Percentiles rank a stretch among this genome's conserved stretches.
Evolutionary conservation across 2,888 invertebrate species (phyloP).

Genomic region (Thereva unica): DNA sequence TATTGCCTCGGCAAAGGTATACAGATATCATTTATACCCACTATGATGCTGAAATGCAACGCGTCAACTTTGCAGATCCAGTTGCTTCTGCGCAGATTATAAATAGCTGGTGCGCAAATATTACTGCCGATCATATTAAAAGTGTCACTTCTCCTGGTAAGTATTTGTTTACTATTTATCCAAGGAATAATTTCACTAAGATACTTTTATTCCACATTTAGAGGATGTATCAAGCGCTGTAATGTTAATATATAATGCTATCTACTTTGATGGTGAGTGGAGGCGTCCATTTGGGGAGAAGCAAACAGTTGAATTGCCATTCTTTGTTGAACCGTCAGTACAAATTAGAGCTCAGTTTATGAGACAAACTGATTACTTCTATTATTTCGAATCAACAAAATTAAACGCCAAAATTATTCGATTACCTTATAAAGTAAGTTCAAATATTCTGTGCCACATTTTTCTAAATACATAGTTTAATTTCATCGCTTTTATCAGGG

Average conservation of each 20-base stretch:
- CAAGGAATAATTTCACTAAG: background rate
- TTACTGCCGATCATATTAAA: slow-evolving; percentile 75
- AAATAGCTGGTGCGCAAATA: slow-evolving; percentile 78
- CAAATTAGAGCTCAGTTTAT: slow-evolving; percentile 67
- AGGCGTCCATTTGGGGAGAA: slow-evolving; percentile 68
- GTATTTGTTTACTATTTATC: background rate
- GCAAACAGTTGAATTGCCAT: slow-evolving; percentile 63
- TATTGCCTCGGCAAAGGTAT: slow-evolving; percentile 65
- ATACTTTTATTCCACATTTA: slow-evolving; percentile 46
- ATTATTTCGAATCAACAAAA: slow-evolving; percentile 65
- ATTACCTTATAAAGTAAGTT: slow-evolving; percentile 69
- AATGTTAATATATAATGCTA: slow-evolving; percentile 72
- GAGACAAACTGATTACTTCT: slow-evolving; percentile 70
- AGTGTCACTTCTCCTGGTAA: slow-evolving; percentile 67
- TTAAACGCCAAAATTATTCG: slow-evolving; percentile 73
- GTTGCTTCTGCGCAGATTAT: slow-evolving; percentile 64
- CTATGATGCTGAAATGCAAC: slow-evolving; percentile 69
- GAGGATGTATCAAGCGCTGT: slow-evolving; percentile 66
- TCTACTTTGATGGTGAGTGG: slow-evolving; percentile 85
- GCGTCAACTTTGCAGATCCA: slow-evolving; percentile 67
- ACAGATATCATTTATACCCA: slow-evolving; percentile 64
- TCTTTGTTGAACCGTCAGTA: slow-evolving; percentile 62
- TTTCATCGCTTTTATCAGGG: slow-evolving; percentile 59
- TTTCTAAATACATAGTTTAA: background rate
- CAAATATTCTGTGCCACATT: background rate